phyloP scores from a whole-genome alignment of 2,797 vertebrate species.

The Tenualosa thibaudeaui region DNA sequence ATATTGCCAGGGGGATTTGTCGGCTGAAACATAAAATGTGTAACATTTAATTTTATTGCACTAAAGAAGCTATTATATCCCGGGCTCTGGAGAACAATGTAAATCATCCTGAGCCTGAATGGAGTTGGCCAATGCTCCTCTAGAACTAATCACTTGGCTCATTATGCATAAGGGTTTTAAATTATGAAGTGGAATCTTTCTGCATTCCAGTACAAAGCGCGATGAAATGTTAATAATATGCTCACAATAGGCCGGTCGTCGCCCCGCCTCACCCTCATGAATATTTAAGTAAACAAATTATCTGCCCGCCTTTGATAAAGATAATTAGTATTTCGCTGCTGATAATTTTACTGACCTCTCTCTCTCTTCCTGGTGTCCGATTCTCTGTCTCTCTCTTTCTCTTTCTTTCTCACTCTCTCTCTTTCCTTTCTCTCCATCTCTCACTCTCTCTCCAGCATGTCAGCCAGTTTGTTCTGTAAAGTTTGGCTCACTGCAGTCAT shows the following conservation, averaged over 20 bases:
- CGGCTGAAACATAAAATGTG: conserved; percentile 98
- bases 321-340: conserved; percentile 96
- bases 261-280: conserved; percentile 94
- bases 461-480: conserved; percentile 76
- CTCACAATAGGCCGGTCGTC: conserved; percentile 95
- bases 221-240: conserved; percentile 99
- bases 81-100: conserved; percentile 99
- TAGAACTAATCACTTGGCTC: conserved; percentile 99
- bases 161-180: conserved; percentile 99
- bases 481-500: conserved; percentile 65
- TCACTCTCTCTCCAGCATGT: conserved; percentile 58
- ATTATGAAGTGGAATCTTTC: conserved; percentile 98
- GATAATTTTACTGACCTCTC: conserved; percentile 90
- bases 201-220: conserved; percentile 98
- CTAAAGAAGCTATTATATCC: conserved; percentile 98
- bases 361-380: conserved; percentile 33
- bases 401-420: neutral
- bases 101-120: conserved; percentile 99
- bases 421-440: neutral
- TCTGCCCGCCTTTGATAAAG: conserved; percentile 96
- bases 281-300: conserved; percentile 99
- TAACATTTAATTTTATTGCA: conserved; percentile 99
- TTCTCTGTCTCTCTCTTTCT: neutral
- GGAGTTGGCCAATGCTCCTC: conserved; percentile 97
- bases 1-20: conserved; percentile 95